phyloP scores from a whole-genome alignment of 2,888 invertebrate species.

The Leucophora obtusa region DNA sequence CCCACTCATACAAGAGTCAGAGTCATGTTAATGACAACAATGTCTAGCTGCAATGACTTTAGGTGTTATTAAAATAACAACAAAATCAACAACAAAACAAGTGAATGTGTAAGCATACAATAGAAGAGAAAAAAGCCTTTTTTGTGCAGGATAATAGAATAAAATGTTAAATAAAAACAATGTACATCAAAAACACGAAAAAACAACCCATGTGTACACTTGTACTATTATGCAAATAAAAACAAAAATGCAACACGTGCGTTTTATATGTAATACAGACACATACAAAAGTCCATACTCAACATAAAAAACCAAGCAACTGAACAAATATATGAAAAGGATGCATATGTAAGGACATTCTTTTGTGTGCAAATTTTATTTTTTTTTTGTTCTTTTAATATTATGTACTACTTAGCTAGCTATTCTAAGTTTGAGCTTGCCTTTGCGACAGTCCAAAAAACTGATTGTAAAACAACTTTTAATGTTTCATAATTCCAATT shows the following conservation, averaged over 20 bases:
- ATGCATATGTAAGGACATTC: constrained; percentile 5
- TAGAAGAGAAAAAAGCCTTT: constrained; percentile 1
- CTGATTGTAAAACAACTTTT: too few species aligned
- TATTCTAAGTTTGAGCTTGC: too few species aligned
- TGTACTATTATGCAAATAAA: constrained; percentile 39
- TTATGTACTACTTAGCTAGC: too few species aligned
- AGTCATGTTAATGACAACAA: constrained; percentile 54
- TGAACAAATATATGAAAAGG: background rate
- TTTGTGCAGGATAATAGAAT: constrained; percentile 27
- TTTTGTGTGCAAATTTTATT: background rate
- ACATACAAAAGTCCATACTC: background rate
- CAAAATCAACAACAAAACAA: constrained; percentile 33
- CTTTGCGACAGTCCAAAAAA: too few species aligned
- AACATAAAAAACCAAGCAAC: background rate
- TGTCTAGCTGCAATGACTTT: constrained; percentile 52
- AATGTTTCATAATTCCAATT: too few species aligned
- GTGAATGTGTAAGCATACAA: constrained; percentile 31
- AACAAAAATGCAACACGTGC: constrained; percentile 63
- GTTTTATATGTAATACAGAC: constrained; percentile 8
- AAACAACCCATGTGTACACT: background rate
- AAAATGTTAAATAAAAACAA: constrained; percentile 47
- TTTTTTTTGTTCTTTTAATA: too few species aligned
- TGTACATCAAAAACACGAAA: constrained; percentile 23
- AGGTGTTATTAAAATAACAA: constrained; percentile 57
- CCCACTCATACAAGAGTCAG: constrained; percentile 23